phyloP scores from a whole-genome alignment of 92 coral and sea anemone genomes.

The Palythoa grandiflora region DNA sequence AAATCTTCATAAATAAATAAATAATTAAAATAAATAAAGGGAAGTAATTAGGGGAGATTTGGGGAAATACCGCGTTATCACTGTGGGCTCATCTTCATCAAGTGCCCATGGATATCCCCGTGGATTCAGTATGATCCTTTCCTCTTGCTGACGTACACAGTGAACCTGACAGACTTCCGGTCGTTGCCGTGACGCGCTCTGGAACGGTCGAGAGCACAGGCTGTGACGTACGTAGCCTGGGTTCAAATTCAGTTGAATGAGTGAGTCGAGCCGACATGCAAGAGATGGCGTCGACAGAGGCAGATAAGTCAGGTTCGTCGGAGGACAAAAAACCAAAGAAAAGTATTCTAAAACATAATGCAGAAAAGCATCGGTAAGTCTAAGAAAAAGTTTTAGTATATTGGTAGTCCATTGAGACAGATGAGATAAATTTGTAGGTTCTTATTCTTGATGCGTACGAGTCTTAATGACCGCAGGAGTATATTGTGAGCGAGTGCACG shows the following conservation, averaged over 20 bases:
- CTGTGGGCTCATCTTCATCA: too few relatives aligned
- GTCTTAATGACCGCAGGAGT: not conserved
- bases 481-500: conserved; percentile 13
- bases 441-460: not conserved
- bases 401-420: not conserved
- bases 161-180: too few relatives aligned
- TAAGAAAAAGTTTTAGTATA: not conserved
- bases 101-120: too few relatives aligned
- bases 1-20: too few relatives aligned
- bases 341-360: conserved; percentile 87
- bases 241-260: conserved; percentile 13
- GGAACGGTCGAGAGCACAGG: too few relatives aligned
- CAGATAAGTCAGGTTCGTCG: conserved; percentile 21
- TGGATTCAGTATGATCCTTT: too few relatives aligned
- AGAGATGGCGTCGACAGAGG: conserved; percentile 36
- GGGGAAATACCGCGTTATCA: too few relatives aligned
- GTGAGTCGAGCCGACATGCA: not conserved
- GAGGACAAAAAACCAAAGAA: conserved; percentile 61
- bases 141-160: too few relatives aligned
- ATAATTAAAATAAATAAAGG: too few relatives aligned
- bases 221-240: not conserved
- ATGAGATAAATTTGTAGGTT: not conserved
- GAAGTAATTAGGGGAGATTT: too few relatives aligned
- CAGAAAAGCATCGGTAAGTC: conserved; percentile 94
- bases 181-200: too few relatives aligned